phyloP scores from a whole-genome alignment of 2,888 invertebrate species.

The Chromoteleia sp. region DNA sequence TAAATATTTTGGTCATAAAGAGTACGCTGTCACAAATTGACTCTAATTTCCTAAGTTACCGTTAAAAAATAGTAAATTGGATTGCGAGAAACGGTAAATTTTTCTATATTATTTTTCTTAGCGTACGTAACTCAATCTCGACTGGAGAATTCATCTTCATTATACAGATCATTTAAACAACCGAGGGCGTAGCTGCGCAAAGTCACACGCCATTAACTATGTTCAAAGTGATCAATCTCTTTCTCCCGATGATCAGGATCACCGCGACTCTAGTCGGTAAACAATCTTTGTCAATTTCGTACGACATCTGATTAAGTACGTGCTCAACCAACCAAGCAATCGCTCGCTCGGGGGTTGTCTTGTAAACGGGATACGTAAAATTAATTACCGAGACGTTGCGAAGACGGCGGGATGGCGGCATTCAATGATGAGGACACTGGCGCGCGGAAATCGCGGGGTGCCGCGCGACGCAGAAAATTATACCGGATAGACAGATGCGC shows the following conservation, averaged over 20 bases:
- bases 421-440: slow-evolving; percentile 71
- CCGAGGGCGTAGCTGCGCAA: slow-evolving; percentile 9
- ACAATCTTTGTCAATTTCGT: slow-evolving; percentile 83
- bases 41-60: no score
- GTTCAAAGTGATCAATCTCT: slow-evolving; percentile 69
- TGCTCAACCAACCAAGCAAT: slow-evolving; percentile 59
- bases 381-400: slow-evolving; percentile 70
- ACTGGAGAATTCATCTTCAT: slow-evolving; percentile 56
- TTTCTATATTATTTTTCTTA: not conserved
- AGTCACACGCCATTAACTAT: slow-evolving; percentile 60
- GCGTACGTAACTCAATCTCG: slow-evolving; percentile 56
- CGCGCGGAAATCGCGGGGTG: slow-evolving; percentile 50
- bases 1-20: no score
- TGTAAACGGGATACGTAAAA: slow-evolving; percentile 71
- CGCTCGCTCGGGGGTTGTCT: slow-evolving; percentile 58
- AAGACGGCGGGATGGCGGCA: slow-evolving; percentile 66
- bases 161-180: slow-evolving; percentile 54
- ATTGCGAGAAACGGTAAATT: no score
- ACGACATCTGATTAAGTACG: slow-evolving; percentile 72
- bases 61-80: no score
- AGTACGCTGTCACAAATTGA: no score
- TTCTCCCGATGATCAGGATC: slow-evolving; percentile 68
- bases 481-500: slow-evolving; percentile 76
- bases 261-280: slow-evolving; percentile 72
- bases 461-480: slow-evolving; percentile 76